Conservation (phyloP, 2,888 invertebrate genomes). For the Caradrina clavipalpis region DNA sequence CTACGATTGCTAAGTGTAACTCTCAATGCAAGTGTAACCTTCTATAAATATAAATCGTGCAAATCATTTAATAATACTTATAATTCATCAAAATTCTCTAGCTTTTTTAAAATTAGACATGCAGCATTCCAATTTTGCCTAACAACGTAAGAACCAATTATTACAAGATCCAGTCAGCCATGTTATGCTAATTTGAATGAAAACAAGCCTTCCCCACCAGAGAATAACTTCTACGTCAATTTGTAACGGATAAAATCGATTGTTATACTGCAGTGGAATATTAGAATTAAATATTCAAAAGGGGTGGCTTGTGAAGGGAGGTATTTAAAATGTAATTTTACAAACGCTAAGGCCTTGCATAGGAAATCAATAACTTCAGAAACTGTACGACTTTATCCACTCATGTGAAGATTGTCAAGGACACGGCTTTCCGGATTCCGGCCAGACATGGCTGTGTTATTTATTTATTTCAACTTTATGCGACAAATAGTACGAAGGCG, state of each 20-base stretch:
- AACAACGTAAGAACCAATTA: conserved; percentile 11
- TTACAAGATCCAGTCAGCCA: conserved; percentile 1
- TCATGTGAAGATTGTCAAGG: background rate
- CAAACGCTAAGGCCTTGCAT: background rate
- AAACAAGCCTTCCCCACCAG: conserved; percentile 9
- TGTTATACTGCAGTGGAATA: conserved; percentile 31
- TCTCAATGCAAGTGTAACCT: background rate
- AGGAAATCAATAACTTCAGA: conserved; percentile 1
- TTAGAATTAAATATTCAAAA: conserved; percentile 24
- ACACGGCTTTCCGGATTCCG: background rate
- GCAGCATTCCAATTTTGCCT: background rate
- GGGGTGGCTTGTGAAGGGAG: background rate
- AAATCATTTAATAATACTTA: background rate
- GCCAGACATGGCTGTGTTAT: too few relatives aligned
- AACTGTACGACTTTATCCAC: background rate
- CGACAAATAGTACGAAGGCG: too few relatives aligned
- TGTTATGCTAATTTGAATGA: conserved; percentile 25
- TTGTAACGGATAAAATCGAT: conserved; percentile 34
- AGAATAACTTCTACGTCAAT: conserved; percentile 26
- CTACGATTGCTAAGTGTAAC: conserved; percentile 6
- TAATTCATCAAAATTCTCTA: background rate
- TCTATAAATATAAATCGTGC: background rate
- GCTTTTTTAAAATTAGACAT: background rate
- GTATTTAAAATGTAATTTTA: background rate
- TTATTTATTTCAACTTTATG: too few relatives aligned